Percentiles rank a stretch among this genome's conserved stretches.
Evolutionary conservation across 2,888 invertebrate species (phyloP).

Genomic region (Athalia rosae): DNA sequence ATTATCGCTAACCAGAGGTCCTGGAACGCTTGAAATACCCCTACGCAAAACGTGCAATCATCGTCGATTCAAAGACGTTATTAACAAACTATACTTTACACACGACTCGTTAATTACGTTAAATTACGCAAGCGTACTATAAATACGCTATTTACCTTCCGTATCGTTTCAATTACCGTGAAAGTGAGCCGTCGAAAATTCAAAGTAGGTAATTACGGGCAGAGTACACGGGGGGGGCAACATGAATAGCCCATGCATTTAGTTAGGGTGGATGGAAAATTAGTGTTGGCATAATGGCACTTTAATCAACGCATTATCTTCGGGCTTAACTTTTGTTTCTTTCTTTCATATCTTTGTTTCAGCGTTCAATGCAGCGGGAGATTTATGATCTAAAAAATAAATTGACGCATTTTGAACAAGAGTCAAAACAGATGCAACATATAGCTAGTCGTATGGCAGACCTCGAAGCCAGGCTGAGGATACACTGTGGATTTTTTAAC

Average conservation of each 20-base stretch:
- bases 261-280: not conserved
- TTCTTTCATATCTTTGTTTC: conserved; percentile 46
- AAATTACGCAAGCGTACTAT: not conserved
- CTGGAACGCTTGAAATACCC: not conserved
- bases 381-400: conserved; percentile 67
- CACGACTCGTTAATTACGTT: not conserved
- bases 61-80: not conserved
- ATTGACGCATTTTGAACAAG: conserved; percentile 66
- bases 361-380: conserved; percentile 68
- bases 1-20: not conserved
- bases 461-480: conserved; percentile 65
- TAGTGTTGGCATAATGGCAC: not conserved
- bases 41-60: not conserved
- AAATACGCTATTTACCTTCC: conserved; percentile 1
- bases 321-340: not conserved
- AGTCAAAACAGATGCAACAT: conserved; percentile 66
- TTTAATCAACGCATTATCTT: not conserved
- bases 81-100: not conserved
- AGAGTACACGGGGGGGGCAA: not conserved
- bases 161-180: conserved; percentile 6
- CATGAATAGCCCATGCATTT: not conserved
- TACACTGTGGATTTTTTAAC: conserved; percentile 56
- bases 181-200: not conserved
- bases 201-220: too few relatives aligned
- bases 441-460: conserved; percentile 65